A percentile compares a stretch with the other conserved stretches of the same genome.
These are phyloP conservation scores for Platysternon megacephalum DNA, from an alignment of 2,113 vertebrate genomes.

Conservation along the genomic window DNA sequence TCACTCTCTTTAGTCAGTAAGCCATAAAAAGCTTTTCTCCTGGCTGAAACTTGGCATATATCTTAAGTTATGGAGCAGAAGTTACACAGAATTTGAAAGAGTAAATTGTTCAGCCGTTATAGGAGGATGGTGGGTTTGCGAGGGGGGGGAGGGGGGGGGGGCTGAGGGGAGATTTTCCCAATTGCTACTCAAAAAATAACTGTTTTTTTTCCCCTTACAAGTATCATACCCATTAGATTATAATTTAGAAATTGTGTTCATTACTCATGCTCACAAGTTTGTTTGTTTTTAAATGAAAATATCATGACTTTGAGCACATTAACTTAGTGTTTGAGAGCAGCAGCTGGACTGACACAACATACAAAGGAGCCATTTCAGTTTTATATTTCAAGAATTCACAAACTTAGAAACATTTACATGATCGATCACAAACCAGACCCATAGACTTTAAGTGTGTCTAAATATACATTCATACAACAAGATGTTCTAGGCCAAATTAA, in stretches of 20 bases:
- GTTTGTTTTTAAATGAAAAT: neutral
- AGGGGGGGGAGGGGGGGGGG: accelerated
- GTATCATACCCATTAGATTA: neutral
- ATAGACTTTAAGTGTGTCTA: neutral
- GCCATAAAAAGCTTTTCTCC: neutral
- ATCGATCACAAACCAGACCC: neutral
- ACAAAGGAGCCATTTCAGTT: neutral
- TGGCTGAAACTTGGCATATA: neutral
- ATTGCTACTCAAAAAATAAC: neutral
- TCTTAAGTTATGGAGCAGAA: neutral
- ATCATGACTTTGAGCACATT: neutral
- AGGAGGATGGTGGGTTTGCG: neutral
- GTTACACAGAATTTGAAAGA: neutral
- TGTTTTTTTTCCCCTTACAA: neutral
- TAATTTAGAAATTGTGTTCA: neutral
- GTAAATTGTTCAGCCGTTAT: neutral
- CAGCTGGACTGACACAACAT: neutral
- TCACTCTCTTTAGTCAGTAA: neutral
- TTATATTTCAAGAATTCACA: neutral
- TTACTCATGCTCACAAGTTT: neutral
- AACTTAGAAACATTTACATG: neutral
- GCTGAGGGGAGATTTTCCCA: neutral
- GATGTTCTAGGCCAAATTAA: neutral
- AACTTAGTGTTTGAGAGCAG: neutral
- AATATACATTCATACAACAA: neutral